Conservation (phyloP, 2,113 vertebrate species). For the Pipa parva region DNA sequence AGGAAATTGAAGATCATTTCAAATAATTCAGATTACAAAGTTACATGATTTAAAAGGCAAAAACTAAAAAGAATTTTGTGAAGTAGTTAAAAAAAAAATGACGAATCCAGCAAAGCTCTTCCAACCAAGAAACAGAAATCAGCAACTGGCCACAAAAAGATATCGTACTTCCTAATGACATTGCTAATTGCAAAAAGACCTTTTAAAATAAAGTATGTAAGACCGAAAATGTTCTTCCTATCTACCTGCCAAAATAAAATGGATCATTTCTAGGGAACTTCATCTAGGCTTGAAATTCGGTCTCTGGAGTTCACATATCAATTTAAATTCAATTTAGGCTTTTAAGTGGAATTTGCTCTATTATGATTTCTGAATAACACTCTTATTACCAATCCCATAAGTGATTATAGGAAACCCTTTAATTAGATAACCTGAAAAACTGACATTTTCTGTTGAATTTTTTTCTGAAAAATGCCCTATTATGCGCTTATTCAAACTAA, state of each 20-base stretch:
- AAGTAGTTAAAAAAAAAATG: too few species aligned
- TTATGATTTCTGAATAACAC: conserved; percentile 34
- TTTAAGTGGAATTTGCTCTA: conserved; percentile 25
- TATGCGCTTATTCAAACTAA: conserved; percentile 4
- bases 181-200: not conserved
- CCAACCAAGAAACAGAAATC: too few species aligned
- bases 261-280: conserved; percentile 12
- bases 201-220: not conserved
- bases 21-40: too few species aligned
- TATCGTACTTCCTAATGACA: too few species aligned
- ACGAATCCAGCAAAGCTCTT: too few species aligned
- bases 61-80: too few species aligned
- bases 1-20: too few species aligned
- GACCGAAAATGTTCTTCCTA: not conserved
- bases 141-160: too few species aligned
- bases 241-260: conserved; percentile 5
- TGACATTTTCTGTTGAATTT: conserved; percentile 22
- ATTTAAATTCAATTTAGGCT: conserved; percentile 38
- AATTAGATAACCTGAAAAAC: conserved; percentile 37
- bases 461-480: conserved; percentile 20
- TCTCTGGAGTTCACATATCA: conserved; percentile 27
- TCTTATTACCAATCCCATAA: conserved; percentile 32
- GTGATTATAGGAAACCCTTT: conserved; percentile 30
- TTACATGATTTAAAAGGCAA: too few species aligned
- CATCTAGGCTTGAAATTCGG: conserved; percentile 5